phyloP scores from a whole-genome alignment of 2,888 invertebrate genomes.

The Chrysotoxum bicinctum region DNA sequence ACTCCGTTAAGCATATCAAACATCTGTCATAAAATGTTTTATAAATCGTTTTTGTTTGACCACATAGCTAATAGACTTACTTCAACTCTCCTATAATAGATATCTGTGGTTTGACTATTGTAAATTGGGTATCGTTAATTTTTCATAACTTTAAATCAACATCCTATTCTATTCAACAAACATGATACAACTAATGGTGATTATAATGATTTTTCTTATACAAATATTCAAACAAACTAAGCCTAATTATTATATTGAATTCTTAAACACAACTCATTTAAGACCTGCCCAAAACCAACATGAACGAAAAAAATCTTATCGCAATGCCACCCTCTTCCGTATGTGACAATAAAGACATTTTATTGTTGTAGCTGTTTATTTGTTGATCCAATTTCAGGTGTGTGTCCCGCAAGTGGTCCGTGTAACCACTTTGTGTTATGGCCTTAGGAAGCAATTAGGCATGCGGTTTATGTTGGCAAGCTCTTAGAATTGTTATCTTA shows the following conservation, averaged over 20 bases:
- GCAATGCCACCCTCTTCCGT: not conserved
- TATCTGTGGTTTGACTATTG: no score
- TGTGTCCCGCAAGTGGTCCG: not conserved
- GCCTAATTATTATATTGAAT: not conserved
- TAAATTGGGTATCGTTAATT: not conserved
- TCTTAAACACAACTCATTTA: not conserved
- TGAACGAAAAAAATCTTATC: not conserved
- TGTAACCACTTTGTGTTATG: not conserved
- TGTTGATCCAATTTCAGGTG: constrained; percentile 2
- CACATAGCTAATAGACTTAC: no score
- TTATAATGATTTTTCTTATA: not conserved
- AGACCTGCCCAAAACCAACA: not conserved
- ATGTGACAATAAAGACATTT: constrained; percentile 7
- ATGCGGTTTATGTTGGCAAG: constrained; percentile 16
- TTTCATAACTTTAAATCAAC: not conserved
- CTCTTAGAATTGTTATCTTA: constrained; percentile 54
- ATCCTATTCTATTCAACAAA: not conserved
- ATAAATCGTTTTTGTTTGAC: no score
- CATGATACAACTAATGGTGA: not conserved
- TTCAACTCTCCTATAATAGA: no score
- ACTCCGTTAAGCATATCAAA: no score
- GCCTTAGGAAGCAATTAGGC: constrained; percentile 10
- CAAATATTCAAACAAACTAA: not conserved
- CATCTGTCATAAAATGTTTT: no score
- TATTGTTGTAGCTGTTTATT: not conserved